Evolutionary conservation across 1,140 invertebrate genomes (phyloP).

Genomic region (Orussus abietinus): DNA sequence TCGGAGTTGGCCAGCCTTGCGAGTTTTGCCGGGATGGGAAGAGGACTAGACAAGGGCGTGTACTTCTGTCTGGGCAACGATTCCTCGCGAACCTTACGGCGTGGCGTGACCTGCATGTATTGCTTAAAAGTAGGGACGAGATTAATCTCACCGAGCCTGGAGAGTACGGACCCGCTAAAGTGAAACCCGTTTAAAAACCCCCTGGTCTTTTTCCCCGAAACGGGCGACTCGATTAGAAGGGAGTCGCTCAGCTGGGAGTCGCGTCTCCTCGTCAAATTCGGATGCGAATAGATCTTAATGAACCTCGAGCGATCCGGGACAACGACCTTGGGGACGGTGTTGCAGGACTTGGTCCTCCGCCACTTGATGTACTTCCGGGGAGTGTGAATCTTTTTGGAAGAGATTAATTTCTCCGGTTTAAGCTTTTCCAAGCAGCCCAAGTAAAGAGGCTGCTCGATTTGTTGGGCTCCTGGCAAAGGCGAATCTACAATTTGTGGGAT

Average conservation of each 20-base stretch:
- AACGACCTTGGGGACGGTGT: conserved; percentile 21
- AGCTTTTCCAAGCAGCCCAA: too few relatives aligned
- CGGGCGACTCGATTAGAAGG: not conserved
- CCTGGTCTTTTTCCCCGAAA: conserved; percentile 15
- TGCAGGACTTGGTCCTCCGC: conserved; percentile 34
- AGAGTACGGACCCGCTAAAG: conserved; percentile 24
- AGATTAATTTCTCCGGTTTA: too few relatives aligned
- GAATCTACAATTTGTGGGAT: too few relatives aligned
- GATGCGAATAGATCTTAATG: conserved; percentile 25
- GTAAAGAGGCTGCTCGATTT: too few relatives aligned
- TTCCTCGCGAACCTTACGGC: conserved; percentile 12
- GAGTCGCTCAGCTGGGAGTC: conserved; percentile 14
- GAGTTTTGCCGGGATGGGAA: conserved; percentile 30
- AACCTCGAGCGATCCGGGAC: conserved; percentile 22
- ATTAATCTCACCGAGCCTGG: conserved; percentile 35
- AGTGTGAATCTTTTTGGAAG: too few relatives aligned
- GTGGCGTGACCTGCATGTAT: conserved; percentile 25
- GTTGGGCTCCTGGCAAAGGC: too few relatives aligned
- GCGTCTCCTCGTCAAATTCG: conserved; percentile 25
- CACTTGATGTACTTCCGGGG: conserved; percentile 32
- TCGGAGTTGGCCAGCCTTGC: conserved; percentile 26
- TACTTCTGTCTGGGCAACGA: conserved; percentile 31
- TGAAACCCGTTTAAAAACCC: conserved; percentile 26
- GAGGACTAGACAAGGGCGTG: conserved; percentile 32
- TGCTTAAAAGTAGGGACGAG: conserved; percentile 33